Evolutionary conservation across 2,797 vertebrate species (phyloP).

Genomic region (Triplophysa bombifrons): DNA sequence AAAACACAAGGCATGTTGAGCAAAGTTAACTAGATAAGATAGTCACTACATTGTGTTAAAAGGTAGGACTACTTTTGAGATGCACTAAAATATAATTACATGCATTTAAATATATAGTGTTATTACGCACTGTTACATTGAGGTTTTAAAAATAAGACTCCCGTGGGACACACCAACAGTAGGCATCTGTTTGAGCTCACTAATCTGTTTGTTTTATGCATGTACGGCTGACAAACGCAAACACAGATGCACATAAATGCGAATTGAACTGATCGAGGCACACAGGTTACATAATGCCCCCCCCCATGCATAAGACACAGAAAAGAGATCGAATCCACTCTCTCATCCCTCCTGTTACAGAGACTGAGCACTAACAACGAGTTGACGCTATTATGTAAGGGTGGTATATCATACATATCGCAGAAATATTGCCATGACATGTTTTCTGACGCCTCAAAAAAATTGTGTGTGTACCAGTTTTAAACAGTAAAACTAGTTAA

Average conservation of each 20-base stretch:
- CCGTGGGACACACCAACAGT: conserved; percentile 21
- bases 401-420: too few species aligned
- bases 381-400: background rate
- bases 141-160: conserved; percentile 7
- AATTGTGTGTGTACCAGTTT: too few species aligned
- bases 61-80: conserved; percentile 22
- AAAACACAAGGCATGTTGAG: background rate
- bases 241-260: conserved; percentile 43
- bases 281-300: conserved; percentile 46
- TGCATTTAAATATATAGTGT: too few species aligned
- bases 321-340: conserved; percentile 32
- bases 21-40: conserved; percentile 6
- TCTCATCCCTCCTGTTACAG: background rate
- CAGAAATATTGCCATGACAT: too few species aligned
- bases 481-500: too few species aligned
- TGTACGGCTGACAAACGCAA: conserved; percentile 30
- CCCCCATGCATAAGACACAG: conserved; percentile 25
- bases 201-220: conserved; percentile 38
- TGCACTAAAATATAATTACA: background rate
- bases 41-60: background rate
- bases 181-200: conserved; percentile 31
- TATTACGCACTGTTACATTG: background rate
- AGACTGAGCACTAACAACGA: background rate
- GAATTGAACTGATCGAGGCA: conserved; percentile 22
- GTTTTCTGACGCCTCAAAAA: too few species aligned